These are phyloP conservation scores for Paedocypris micromegethes DNA, from an alignment of 2,797 vertebrate species.

Conservation along the genomic window DNA sequence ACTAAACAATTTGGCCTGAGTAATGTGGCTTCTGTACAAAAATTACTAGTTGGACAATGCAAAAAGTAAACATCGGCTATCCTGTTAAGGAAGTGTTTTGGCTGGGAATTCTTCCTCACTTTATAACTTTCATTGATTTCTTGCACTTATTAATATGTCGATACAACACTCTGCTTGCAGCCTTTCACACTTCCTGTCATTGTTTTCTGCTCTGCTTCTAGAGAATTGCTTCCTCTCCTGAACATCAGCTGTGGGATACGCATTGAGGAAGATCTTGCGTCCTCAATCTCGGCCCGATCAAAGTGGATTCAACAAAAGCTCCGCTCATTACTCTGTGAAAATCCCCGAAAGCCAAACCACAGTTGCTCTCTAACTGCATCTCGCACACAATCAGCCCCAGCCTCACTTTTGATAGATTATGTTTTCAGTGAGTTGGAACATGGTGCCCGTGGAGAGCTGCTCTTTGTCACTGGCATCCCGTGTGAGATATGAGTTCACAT, in stretches of 20 bases:
- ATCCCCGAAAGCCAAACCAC: conserved; percentile 38
- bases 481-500: conserved; percentile 48
- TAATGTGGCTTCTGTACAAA: conserved; percentile 5
- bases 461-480: conserved; percentile 43
- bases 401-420: conserved; percentile 43
- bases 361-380: conserved; percentile 12
- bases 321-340: conserved; percentile 44
- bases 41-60: conserved; percentile 17
- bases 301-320: conserved; percentile 40
- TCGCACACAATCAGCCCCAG: conserved; percentile 28
- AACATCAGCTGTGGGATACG: conserved; percentile 26
- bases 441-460: conserved; percentile 39
- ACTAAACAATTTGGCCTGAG: background rate
- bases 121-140: conserved; percentile 2
- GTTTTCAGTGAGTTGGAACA: conserved; percentile 42
- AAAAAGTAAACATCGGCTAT: background rate
- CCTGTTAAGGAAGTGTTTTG: conserved; percentile 8
- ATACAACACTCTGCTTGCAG: conserved; percentile 47
- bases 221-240: conserved; percentile 34
- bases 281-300: conserved; percentile 32
- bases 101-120: conserved; percentile 8
- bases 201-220: conserved; percentile 15
- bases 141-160: conserved; percentile 54
- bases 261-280: conserved; percentile 47
- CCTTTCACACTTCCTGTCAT: conserved; percentile 40